These are phyloP conservation scores for Hippocampus guttulatus DNA, from an alignment of 2,113 vertebrate genomes.

Conservation along the genomic window DNA sequence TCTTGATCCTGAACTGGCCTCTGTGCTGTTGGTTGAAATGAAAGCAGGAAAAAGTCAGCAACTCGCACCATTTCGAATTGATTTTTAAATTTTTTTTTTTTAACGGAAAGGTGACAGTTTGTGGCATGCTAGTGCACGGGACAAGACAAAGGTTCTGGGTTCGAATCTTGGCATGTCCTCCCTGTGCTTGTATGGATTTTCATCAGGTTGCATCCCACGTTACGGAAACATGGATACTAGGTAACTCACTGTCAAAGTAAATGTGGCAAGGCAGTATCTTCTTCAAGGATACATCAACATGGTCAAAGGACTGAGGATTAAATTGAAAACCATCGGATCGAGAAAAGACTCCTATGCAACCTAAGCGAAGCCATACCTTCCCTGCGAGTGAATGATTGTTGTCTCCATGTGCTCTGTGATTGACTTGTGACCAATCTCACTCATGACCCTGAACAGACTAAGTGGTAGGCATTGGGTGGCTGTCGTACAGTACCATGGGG, in stretches of 20 bases:
- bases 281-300: background rate
- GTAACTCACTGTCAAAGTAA: background rate
- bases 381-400: background rate
- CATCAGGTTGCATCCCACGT: background rate
- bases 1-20: conserved; percentile 70
- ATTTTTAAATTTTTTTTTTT: background rate
- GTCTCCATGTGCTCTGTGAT: background rate
- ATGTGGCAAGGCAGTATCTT: background rate
- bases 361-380: background rate
- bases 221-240: background rate
- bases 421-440: background rate
- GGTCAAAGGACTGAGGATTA: background rate
- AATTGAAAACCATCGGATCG: background rate
- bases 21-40: conserved; percentile 56
- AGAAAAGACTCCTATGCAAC: background rate
- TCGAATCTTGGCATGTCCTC: background rate
- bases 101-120: background rate
- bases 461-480: background rate
- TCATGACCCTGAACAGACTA: background rate
- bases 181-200: background rate
- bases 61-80: background rate
- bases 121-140: background rate
- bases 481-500: conserved; percentile 61
- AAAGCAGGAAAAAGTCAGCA: background rate
- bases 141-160: background rate